Evolutionary conservation across 1,140 invertebrate species (phyloP).

Genomic region (Penaeus japonicus): DNA sequence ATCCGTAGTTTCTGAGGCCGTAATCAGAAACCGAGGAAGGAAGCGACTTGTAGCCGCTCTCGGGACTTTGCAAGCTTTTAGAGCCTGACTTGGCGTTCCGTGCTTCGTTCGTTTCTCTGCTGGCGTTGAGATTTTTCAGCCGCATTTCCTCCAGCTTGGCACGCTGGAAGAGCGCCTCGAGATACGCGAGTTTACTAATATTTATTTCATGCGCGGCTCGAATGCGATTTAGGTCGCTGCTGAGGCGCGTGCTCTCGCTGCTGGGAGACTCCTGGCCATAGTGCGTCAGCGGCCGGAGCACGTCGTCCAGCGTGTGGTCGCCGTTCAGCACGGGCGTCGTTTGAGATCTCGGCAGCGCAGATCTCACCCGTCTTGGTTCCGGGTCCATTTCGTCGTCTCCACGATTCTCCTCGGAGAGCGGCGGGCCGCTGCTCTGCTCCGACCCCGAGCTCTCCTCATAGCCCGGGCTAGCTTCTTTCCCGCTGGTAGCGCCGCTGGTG

Average conservation of each 20-base stretch:
- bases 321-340: slow-evolving; percentile 57
- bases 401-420: slow-evolving; percentile 31
- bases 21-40: slow-evolving; percentile 48
- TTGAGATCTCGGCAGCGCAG: slow-evolving; percentile 45
- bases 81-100: background rate
- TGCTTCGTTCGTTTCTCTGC: background rate
- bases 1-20: slow-evolving; percentile 27
- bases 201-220: slow-evolving; percentile 58
- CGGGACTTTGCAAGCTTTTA: slow-evolving; percentile 51
- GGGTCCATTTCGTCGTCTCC: slow-evolving; percentile 34
- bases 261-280: slow-evolving; percentile 39
- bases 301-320: slow-evolving; percentile 52
- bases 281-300: slow-evolving; percentile 50
- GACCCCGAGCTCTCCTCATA: slow-evolving; percentile 57
- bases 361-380: background rate
- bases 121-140: background rate
- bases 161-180: slow-evolving; percentile 55
- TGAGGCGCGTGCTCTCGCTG: slow-evolving; percentile 28
- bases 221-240: slow-evolving; percentile 47
- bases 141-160: slow-evolving; percentile 51
- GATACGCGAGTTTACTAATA: slow-evolving; percentile 57
- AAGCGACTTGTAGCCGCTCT: slow-evolving; percentile 55
- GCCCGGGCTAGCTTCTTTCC: slow-evolving; percentile 58
- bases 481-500: slow-evolving; percentile 54
- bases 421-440: slow-evolving; percentile 54